These are phyloP conservation scores for Agrenia bidenticulata DNA, from an alignment of 2,888 invertebrate species.

Conservation along the genomic window DNA sequence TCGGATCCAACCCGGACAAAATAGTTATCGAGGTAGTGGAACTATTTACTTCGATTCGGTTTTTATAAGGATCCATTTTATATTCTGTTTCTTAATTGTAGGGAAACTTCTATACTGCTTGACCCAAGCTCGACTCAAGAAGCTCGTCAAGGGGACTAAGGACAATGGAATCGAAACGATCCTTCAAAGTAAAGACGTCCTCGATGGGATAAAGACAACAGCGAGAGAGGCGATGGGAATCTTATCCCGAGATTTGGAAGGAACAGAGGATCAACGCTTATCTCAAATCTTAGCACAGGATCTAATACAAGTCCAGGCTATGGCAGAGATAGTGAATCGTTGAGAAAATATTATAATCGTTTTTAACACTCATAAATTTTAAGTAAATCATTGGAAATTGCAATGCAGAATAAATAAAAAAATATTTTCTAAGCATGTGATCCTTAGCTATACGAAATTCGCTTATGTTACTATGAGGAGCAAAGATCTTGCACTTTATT, in stretches of 20 bases:
- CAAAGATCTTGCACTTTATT: too few species aligned
- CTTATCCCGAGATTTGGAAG: conserved; percentile 25
- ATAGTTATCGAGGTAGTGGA: conserved; percentile 47
- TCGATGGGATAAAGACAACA: conserved; percentile 21
- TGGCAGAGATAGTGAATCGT: conserved; percentile 12
- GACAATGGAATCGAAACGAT: conserved; percentile 21
- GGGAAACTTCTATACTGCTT: conserved; percentile 48
- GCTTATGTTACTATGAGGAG: too few species aligned
- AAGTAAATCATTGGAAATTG: too few species aligned
- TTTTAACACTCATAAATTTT: not conserved
- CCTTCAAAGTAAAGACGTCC: conserved; percentile 23
- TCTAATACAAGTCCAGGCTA: conserved; percentile 22
- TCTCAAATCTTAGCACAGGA: conserved; percentile 24
- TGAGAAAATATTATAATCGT: not conserved
- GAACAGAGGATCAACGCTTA: conserved; percentile 30
- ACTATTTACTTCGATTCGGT: not conserved
- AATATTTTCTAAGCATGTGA: too few species aligned
- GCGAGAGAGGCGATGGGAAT: conserved; percentile 34
- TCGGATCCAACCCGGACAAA: conserved; percentile 46
- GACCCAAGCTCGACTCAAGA: conserved; percentile 43
- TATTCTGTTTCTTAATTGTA: conserved; percentile 10
- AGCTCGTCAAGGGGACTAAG: conserved; percentile 28
- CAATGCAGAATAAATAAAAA: too few species aligned
- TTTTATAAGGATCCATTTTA: not conserved
- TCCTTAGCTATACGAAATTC: too few species aligned